Evolutionary conservation across 2,888 invertebrate species (phyloP), one percentile per base, ranked within the genome.

Genomic region (Cyclophora punctaria): DNA sequence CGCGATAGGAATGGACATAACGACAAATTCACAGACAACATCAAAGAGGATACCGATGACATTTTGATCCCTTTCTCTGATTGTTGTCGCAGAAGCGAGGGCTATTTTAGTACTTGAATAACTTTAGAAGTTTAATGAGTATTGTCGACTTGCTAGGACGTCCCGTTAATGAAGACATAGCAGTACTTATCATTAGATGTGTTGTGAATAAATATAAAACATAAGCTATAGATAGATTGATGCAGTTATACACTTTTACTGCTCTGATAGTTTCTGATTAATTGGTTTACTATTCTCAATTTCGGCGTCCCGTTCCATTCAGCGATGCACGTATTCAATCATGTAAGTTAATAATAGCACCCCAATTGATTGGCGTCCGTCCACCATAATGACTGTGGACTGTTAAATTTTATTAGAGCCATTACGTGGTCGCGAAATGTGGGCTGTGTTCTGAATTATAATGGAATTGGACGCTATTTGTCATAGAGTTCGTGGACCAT

Each of bases 11-110:
- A 63, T 64, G 66, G 62, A 55, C 64, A 65, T 72, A 69, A 71
- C 70, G 73, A 75, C 72, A 76, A 75, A 75, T 75, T 73, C 71
- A 72, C 72, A 73, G 73, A 71, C 72, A 43, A 83, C 83, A 73
- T 85, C 84, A 86, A 85, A 86, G 81, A 69, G 62, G 62, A 60
- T 62, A 66, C 67, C 73, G 68, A 63, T 66, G 66, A 70, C 70
- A 72, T 78, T 80, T 78, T 78, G 80, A 84, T 81, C 75, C 78
- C 67, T 71, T 77, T 75, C 78, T 83, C 82, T 84, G 81, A 85
- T 85, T 83, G 74, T 72, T 61, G 65, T 59, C 71, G 68, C 71
- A 69, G 75, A 70, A 73, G 64, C 64, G 67, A 65, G 67, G 58
- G 74, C 78, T 82, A 83, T 83, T 83, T 82, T 69, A 57, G 69